A percentile compares a stretch with the other conserved stretches of the same genome.
phyloP scores from a whole-genome alignment of 2,888 invertebrate genomes.

The Cataglyphis cursor region DNA sequence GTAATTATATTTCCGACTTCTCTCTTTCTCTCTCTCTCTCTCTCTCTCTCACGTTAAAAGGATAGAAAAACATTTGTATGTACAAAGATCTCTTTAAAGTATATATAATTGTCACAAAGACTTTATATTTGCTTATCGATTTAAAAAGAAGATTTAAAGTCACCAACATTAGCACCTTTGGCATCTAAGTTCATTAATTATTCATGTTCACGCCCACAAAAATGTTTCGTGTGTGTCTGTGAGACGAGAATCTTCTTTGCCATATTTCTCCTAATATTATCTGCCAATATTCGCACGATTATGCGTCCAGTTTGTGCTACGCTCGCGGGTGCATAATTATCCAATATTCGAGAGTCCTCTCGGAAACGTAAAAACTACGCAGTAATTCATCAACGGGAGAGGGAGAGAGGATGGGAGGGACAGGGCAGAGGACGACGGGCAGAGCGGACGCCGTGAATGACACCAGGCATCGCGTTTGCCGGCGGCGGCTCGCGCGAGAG shows the following conservation, averaged over 20 bases:
- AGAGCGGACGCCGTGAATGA: conserved; percentile 53
- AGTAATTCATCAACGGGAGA: conserved; percentile 26
- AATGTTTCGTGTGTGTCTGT: neutral
- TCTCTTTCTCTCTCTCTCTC: too few species aligned
- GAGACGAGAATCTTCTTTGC: neutral
- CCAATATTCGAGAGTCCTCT: conserved; percentile 13
- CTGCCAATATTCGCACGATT: neutral
- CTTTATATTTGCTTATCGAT: neutral
- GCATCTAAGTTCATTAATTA: neutral
- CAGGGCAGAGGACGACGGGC: conserved; percentile 26
- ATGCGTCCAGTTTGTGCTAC: neutral
- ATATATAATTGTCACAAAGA: neutral
- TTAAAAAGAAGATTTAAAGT: neutral
- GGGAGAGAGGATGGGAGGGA: conserved; percentile 8
- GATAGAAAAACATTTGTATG: neutral
- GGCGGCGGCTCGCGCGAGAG: conserved; percentile 18
- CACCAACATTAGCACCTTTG: neutral
- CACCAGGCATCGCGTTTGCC: conserved; percentile 32
- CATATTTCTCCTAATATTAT: neutral
- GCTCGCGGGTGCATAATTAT: conserved; percentile 32
- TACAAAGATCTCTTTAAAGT: neutral
- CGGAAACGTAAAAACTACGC: conserved; percentile 25
- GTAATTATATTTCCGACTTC: conserved; percentile 12
- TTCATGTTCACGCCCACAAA: neutral
- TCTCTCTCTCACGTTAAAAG: neutral